Conservation (phyloP, 2,888 invertebrate genomes). For the Tuberolachnus salignus region DNA sequence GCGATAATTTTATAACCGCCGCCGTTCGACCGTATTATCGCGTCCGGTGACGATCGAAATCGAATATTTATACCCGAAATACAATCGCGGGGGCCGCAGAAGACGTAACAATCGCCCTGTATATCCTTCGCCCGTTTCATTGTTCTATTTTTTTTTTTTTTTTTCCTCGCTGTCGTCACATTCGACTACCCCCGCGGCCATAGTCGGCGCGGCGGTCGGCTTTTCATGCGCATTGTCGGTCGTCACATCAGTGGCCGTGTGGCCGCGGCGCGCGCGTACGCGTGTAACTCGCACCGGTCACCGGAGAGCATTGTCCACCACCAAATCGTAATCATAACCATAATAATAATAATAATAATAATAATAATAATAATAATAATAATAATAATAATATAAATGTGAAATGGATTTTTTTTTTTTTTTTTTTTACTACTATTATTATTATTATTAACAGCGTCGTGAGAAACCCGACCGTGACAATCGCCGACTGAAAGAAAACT, state of each 20-base stretch:
- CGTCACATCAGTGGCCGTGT: neutral
- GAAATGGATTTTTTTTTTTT: neutral
- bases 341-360: neutral
- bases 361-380: neutral
- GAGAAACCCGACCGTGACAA: conserved; percentile 55
- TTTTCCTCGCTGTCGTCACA: conserved; percentile 14
- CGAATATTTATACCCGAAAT: neutral
- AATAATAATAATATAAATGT: neutral
- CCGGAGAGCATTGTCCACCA: conserved; percentile 1
- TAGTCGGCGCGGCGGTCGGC: conserved; percentile 13
- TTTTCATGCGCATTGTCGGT: conserved; percentile 40
- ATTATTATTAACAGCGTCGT: conserved; percentile 47
- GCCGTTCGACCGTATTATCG: neutral
- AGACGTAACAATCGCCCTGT: too few relatives aligned
- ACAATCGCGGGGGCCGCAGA: too few relatives aligned
- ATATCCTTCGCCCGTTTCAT: neutral
- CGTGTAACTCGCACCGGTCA: neutral
- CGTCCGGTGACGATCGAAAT: neutral
- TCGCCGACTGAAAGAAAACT: conserved; percentile 34
- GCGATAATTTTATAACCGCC: too few relatives aligned
- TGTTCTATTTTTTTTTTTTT: conserved; percentile 28
- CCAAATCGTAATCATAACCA: neutral
- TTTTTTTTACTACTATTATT: too few relatives aligned
- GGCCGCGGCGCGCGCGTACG: neutral
- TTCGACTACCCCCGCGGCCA: conserved; percentile 37